These are phyloP conservation scores for Ormyrus rosae DNA, from an alignment of 2,888 invertebrate genomes.

Conservation along the genomic window DNA sequence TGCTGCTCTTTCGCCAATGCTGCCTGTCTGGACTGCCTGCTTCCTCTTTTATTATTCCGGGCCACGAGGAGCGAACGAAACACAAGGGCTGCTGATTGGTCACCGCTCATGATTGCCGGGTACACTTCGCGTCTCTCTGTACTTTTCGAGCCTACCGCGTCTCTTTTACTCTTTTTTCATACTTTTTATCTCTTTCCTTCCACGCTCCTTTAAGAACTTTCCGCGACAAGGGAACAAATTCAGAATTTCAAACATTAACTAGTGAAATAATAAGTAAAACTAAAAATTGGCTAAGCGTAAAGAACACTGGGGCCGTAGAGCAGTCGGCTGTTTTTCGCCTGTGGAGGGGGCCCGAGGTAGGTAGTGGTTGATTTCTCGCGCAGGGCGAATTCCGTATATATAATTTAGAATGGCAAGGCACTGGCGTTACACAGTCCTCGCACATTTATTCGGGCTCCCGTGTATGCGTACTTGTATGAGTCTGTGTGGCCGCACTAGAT, in stretches of 20 bases:
- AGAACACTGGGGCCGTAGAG: too few species aligned
- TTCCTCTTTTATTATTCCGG: slow-evolving; percentile 60
- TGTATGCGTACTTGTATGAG: too few species aligned
- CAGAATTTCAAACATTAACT: not conserved
- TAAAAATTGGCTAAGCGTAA: too few species aligned
- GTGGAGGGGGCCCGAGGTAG: too few species aligned
- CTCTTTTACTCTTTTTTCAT: not conserved
- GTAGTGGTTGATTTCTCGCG: too few species aligned
- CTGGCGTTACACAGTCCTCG: too few species aligned
- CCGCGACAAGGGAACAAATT: slow-evolving; percentile 27
- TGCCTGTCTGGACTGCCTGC: slow-evolving; percentile 31
- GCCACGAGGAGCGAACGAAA: slow-evolving; percentile 59
- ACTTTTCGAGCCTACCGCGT: not conserved
- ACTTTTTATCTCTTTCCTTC: slow-evolving; percentile 9
- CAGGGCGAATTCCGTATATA: too few species aligned
- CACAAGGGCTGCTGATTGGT: slow-evolving; percentile 68
- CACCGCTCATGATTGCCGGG: slow-evolving; percentile 56
- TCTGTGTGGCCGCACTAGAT: too few species aligned
- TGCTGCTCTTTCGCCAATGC: slow-evolving; percentile 16
- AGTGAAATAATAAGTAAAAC: slow-evolving; percentile 1
- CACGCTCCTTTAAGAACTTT: slow-evolving; percentile 33
- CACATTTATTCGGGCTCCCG: too few species aligned
- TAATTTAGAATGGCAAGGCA: too few species aligned
- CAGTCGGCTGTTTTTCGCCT: too few species aligned
- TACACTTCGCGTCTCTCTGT: not conserved